These are phyloP conservation scores for Siniperca knerii DNA, from an alignment of 2,113 vertebrate genomes.

Conservation along the genomic window DNA sequence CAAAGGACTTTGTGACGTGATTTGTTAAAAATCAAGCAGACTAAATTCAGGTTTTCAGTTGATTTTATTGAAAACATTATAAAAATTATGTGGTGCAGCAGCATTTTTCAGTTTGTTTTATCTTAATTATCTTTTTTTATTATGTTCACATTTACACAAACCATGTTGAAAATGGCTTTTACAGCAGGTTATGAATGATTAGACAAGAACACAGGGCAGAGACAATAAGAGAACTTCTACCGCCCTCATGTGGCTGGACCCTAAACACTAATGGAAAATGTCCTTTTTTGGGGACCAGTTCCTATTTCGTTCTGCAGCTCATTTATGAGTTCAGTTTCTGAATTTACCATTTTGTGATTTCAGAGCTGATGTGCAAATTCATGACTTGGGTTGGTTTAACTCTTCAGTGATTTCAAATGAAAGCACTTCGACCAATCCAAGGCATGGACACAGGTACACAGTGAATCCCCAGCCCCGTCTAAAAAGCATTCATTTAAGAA, in stretches of 20 bases:
- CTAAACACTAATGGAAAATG: background rate
- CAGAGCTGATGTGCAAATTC: constrained; percentile 41
- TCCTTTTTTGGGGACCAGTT: background rate
- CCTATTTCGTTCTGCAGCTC: background rate
- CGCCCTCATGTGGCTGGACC: constrained; percentile 52
- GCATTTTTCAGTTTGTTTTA: constrained; percentile 63
- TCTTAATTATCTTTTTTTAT: constrained; percentile 32
- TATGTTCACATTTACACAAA: constrained; percentile 71
- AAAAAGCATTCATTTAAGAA: background rate
- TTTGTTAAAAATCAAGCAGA: background rate
- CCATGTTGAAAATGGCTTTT: constrained; percentile 67
- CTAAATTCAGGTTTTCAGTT: constrained; percentile 30
- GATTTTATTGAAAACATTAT: constrained; percentile 84
- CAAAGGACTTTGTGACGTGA: background rate
- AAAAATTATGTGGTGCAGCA: constrained; percentile 80
- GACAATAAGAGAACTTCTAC: constrained; percentile 6
- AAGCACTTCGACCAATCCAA: constrained; percentile 8
- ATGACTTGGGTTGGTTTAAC: constrained; percentile 4
- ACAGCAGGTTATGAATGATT: constrained; percentile 37
- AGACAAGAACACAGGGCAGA: constrained; percentile 26
- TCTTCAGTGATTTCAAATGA: constrained; percentile 11
- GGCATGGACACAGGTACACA: constrained; percentile 8
- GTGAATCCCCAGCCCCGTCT: background rate
- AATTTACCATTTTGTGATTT: constrained; percentile 9
- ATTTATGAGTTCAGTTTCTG: constrained; percentile 6